Evolutionary conservation across 2,113 vertebrate genomes (phyloP).

Genomic region (Sorex fumeus): DNA sequence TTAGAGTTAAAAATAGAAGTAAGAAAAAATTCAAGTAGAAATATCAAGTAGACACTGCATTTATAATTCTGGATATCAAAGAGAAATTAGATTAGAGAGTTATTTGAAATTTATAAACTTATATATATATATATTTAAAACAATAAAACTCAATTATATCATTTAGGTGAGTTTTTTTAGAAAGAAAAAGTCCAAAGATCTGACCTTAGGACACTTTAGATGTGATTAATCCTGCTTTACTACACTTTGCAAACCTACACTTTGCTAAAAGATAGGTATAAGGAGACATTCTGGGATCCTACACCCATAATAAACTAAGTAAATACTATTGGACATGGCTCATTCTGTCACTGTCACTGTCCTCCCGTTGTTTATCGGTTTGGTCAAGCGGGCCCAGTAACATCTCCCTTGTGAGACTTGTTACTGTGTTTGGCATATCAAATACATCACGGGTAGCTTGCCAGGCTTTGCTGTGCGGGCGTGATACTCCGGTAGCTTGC

Average conservation of each 20-base stretch:
- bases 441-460: too few species aligned
- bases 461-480: too few species aligned
- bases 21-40: neutral
- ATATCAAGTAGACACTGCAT: neutral
- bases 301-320: neutral
- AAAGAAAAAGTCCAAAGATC: neutral
- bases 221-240: neutral
- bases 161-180: neutral
- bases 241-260: too few species aligned
- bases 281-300: neutral
- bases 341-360: too few species aligned
- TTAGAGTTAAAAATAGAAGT: neutral
- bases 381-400: too few species aligned
- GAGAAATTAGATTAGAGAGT: neutral
- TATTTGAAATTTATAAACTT: neutral
- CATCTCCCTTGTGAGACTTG: too few species aligned
- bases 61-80: neutral
- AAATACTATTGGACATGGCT: too few species aligned
- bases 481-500: too few species aligned
- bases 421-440: too few species aligned
- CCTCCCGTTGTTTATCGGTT: too few species aligned
- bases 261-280: neutral
- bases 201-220: neutral
- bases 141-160: neutral
- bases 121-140: neutral